Evolutionary conservation across 2,888 invertebrate species (phyloP).

Genomic region (Leucophora obtusa): DNA sequence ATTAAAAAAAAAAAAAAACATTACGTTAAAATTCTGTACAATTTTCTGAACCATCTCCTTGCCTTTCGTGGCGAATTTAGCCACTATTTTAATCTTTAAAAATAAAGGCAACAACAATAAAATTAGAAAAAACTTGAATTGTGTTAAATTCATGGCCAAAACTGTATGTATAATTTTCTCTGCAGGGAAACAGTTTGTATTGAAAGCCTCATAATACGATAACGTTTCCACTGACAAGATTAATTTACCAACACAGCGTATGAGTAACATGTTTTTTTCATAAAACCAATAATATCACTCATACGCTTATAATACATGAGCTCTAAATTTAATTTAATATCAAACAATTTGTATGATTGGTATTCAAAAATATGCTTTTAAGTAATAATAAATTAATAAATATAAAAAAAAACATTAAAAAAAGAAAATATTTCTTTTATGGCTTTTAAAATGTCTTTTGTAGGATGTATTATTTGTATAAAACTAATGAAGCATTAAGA

Average conservation of each 20-base stretch:
- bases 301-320: conserved; percentile 17
- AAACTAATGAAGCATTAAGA: conserved; percentile 73
- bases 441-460: conserved; percentile 8
- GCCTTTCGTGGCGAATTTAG: too few relatives aligned
- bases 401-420: background rate
- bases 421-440: background rate
- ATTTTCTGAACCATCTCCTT: too few relatives aligned
- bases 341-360: conserved; percentile 6
- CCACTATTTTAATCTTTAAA: too few relatives aligned
- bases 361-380: conserved; percentile 32
- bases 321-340: conserved; percentile 33
- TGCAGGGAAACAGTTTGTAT: too few relatives aligned
- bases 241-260: background rate
- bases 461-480: conserved; percentile 66
- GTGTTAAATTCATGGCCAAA: too few relatives aligned
- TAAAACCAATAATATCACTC: conserved; percentile 15
- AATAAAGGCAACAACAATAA: too few relatives aligned
- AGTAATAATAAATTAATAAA: conserved; percentile 9
- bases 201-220: too few relatives aligned
- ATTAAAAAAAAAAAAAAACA: too few relatives aligned
- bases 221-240: too few relatives aligned
- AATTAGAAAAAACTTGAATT: too few relatives aligned
- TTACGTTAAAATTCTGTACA: too few relatives aligned
- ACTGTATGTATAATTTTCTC: too few relatives aligned
- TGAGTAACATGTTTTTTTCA: conserved; percentile 14